phyloP scores from a whole-genome alignment of 2,797 vertebrate genomes.

The Darevskia nairensis region DNA sequence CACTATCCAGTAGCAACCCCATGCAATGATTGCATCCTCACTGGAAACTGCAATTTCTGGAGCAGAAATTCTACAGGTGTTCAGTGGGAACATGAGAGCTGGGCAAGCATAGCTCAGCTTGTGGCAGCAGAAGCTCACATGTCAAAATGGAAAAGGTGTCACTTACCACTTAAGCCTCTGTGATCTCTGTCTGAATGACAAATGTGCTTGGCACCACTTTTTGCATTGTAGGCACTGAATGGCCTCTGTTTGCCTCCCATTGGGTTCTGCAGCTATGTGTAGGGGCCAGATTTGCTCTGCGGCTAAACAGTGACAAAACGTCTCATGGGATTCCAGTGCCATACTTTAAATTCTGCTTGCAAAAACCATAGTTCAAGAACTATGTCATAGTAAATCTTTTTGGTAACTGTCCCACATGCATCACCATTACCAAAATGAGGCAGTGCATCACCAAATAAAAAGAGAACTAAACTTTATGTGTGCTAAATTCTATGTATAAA shows the following conservation, averaged over 20 bases:
- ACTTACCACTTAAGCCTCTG: not conserved
- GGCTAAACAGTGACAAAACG: not conserved
- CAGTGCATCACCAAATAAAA: not conserved
- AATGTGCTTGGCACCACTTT: not conserved
- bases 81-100: not conserved
- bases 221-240: not conserved
- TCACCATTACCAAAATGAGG: not conserved
- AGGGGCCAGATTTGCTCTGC: not conserved
- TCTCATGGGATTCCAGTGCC: not conserved
- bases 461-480: not conserved
- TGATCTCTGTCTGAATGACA: not conserved
- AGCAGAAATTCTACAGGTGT: not conserved
- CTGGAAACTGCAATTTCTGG: not conserved
- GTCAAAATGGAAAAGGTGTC: not conserved
- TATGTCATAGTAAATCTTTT: not conserved
- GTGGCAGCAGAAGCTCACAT: not conserved
- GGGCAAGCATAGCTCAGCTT: not conserved
- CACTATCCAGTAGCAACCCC: not conserved
- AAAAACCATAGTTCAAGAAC: not conserved
- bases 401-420: not conserved
- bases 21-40: constrained; percentile 25
- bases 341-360: not conserved
- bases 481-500: not conserved
- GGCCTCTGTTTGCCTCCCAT: not conserved
- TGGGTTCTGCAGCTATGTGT: not conserved